Base-by-base conservation (phyloP, 1,140 invertebrate genomes). In the Diploscapter pachys region DNA sequence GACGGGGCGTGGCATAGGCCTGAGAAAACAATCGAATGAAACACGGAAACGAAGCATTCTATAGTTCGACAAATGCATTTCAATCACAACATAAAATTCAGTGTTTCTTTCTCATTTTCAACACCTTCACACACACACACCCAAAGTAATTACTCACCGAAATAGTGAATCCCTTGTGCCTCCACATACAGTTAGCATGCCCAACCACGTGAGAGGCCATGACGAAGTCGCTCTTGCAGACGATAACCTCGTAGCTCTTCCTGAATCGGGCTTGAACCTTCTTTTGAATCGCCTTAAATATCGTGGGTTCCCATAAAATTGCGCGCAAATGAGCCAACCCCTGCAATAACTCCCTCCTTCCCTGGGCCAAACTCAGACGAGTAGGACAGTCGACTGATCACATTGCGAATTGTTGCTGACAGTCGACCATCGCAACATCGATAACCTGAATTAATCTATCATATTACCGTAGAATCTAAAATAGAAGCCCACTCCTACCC, bases 331-430 rank as follows among this genome's bases (percentile, higher is more conserved):
- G n/a, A 6, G 1, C 62, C 50, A 5, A 63, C 62, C 62, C 13
- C 62, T 5, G 62, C 62, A 63, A 63, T n/a, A 63, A 63, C 50
- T 8, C 62, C 62, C n/a, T 63, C 62, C n/a, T 63, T 63, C n/a
- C 5, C 62, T 8, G n/a, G 62, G 62, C 5, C 62, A n/a, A 63
- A 63, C n/a, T 63, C 62, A 48, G 62, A 49, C 6, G 62, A 63
- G 5, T 13, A 48, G 13, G 62, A 13, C 62, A 63, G 5, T n/a
- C 50, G 62, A 6, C 62, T 5, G 13, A 63, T 63, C 4, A 49
- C 62, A 63, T 63, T 49, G 31, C 62, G 31, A 13, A 63, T 63
- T 5, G 62, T 63, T 63, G 62, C 5, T 48, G 62, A 13, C 50
- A 63, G 62, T 5, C n/a, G 5, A 8, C 4, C 62, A 63, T 63